Evolutionary conservation across 1,140 invertebrate genomes (phyloP), one percentile per base, ranked within the genome.

Genomic region (Hetaerina americana): DNA sequence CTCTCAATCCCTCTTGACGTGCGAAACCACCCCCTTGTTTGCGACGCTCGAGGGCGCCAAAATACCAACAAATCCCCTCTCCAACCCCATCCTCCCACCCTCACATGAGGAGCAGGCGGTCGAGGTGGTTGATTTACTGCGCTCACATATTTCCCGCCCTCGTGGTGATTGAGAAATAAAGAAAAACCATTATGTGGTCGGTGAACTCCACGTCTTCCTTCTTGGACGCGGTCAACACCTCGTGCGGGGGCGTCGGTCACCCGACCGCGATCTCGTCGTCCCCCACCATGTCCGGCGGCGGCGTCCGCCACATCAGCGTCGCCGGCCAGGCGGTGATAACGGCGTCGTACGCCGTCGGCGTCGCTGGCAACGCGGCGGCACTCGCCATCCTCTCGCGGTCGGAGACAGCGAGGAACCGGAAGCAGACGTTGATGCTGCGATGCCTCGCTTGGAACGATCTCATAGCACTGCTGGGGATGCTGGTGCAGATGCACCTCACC

Each of bases 371-470:
- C 74, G 73, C 85, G 15, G 81, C 84, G 0, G 87, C 88, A 5
- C 77, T 89, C n/a, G 80, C 82, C 40, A 87, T 88, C 72, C 80
- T 89, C 6, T 83, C 83, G 73, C 82, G 82, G 29, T 75, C 75
- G 15, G 77, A 77, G 29, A 79, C 83, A 68, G 84, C 88, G 78
- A 85, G 87, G 49, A 84, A 90, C 76, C 84, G 86, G 69, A 92
- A 92, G 78, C 91, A 94, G 80, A 84, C 91, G 73, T 81, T 94
- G 75, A 88, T 94, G 85, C 81, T 94, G 72, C 87, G 89, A 70
- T 91, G 90, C 76, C 78, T 95, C 75, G 89, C 88, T 25, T 86
- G 84, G 72, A 94, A 93, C 78, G 92, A 95, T 80, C 82, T 94
- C 57, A 84, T 92, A 22, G 92, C 92, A 15, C 76, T 83, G 25